Conservation (phyloP, 2,113 vertebrate genomes). For the Sakesphorus luctuosus region DNA sequence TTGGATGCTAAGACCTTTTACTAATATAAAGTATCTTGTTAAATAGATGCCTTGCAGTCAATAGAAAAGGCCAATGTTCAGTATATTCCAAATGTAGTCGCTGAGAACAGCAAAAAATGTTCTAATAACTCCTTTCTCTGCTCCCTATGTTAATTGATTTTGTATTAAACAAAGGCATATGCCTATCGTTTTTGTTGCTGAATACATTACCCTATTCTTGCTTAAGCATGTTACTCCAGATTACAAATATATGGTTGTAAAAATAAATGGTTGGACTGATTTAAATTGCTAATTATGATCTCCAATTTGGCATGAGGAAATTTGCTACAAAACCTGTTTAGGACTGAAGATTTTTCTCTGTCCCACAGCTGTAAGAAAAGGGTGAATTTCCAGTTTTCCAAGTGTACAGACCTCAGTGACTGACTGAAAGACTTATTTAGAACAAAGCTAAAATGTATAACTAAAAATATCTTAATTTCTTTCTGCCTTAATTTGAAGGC, state of each 20-base stretch:
- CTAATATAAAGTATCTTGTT: background rate
- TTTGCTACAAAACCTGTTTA: constrained; percentile 12
- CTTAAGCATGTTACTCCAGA: background rate
- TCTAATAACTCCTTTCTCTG: background rate
- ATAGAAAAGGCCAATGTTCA: background rate
- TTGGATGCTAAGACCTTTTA: background rate
- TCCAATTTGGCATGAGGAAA: background rate
- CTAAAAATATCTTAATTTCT: background rate
- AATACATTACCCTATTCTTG: background rate
- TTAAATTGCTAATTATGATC: constrained; percentile 29
- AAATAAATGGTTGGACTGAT: constrained; percentile 20
- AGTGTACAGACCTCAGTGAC: background rate
- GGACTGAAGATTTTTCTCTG: background rate
- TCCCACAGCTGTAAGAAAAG: background rate
- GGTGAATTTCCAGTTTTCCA: background rate
- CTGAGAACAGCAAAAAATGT: background rate
- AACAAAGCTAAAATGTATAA: background rate
- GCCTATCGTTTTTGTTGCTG: background rate
- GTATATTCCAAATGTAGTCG: background rate
- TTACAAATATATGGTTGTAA: background rate
- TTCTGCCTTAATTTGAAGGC: background rate
- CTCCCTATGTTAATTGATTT: background rate
- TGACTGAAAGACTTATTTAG: background rate
- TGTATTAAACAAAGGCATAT: background rate
- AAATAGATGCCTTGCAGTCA: background rate